These are phyloP conservation scores for Heliothis virescens DNA, from an alignment of 1,140 invertebrate genomes.

Conservation along the genomic window DNA sequence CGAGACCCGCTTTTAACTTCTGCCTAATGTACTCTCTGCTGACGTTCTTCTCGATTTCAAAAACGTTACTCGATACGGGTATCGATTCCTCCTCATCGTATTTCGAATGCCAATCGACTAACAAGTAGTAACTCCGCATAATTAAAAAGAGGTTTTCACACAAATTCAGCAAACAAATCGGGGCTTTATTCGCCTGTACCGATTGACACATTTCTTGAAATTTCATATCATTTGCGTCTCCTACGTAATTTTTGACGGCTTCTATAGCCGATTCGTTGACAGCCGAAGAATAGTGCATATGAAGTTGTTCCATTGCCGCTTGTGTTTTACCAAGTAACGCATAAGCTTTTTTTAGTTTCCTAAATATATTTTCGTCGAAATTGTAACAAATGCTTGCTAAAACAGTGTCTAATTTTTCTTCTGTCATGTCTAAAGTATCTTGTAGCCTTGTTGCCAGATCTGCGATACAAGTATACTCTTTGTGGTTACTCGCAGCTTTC, in stretches of 20 bases:
- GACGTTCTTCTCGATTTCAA: slow-evolving; percentile 88
- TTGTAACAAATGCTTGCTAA: slow-evolving; percentile 91
- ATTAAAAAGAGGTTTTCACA: slow-evolving; percentile 95
- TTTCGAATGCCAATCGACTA: slow-evolving; percentile 92
- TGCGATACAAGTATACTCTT: slow-evolving; percentile 94
- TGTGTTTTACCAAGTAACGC: slow-evolving; percentile 94
- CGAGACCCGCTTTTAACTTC: slow-evolving; percentile 95
- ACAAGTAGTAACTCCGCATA: slow-evolving; percentile 92
- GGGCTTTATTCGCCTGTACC: slow-evolving; percentile 92
- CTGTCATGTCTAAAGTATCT: slow-evolving; percentile 96
- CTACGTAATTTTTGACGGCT: slow-evolving; percentile 91
- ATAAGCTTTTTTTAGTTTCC: slow-evolving; percentile 95
- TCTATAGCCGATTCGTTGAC: slow-evolving; percentile 96
- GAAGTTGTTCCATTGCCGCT: slow-evolving; percentile 96
- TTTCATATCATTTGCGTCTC: slow-evolving; percentile 89
- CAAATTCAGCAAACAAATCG: slow-evolving; percentile 92
- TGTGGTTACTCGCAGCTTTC: slow-evolving; percentile 92
- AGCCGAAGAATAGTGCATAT: slow-evolving; percentile 97
- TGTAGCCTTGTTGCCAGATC: slow-evolving; percentile 95
- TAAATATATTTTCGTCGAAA: slow-evolving; percentile 91
- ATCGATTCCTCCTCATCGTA: slow-evolving; percentile 80
- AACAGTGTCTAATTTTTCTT: slow-evolving; percentile 96
- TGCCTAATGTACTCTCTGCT: slow-evolving; percentile 93
- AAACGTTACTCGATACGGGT: slow-evolving; percentile 74
- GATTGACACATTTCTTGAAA: slow-evolving; percentile 93